Percentiles rank a stretch among this genome's conserved stretches.
phyloP scores from a whole-genome alignment of 2,888 invertebrate species.

The Ormyrus nitidulus region DNA sequence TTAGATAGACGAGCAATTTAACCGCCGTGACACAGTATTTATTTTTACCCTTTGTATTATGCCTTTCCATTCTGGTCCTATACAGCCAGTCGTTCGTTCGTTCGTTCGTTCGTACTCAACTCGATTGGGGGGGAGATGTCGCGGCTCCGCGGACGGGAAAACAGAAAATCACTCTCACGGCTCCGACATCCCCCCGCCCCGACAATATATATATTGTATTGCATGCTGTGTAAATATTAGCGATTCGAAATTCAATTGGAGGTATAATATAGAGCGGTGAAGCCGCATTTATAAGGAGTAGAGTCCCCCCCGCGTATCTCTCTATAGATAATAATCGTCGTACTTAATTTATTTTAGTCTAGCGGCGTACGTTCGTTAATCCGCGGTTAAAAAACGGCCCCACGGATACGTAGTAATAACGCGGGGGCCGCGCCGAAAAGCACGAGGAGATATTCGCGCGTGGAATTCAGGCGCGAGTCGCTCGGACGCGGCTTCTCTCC shows the following conservation, averaged over 20 bases:
- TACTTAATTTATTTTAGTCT: constrained; percentile 71
- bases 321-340: constrained; percentile 64
- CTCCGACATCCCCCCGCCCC: too few relatives aligned
- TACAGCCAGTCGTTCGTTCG: too few relatives aligned
- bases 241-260: neutral
- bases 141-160: too few relatives aligned
- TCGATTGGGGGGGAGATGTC: too few relatives aligned
- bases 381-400: constrained; percentile 33
- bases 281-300: constrained; percentile 38
- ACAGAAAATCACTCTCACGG: too few relatives aligned
- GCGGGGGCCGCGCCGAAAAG: neutral
- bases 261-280: constrained; percentile 37
- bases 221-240: constrained; percentile 19
- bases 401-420: neutral
- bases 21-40: constrained; percentile 65
- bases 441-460: too few relatives aligned
- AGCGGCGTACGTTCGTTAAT: constrained; percentile 51
- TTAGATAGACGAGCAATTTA: constrained; percentile 67
- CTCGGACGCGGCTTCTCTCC: neutral
- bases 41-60: constrained; percentile 60
- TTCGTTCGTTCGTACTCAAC: too few relatives aligned
- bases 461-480: too few relatives aligned
- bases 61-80: neutral
- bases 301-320: constrained; percentile 58
- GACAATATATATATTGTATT: constrained; percentile 21